A percentile compares a stretch with the other conserved stretches of the same genome.
Conservation (phyloP, 2,888 invertebrate genomes). For the Pandemis corylana region DNA sequence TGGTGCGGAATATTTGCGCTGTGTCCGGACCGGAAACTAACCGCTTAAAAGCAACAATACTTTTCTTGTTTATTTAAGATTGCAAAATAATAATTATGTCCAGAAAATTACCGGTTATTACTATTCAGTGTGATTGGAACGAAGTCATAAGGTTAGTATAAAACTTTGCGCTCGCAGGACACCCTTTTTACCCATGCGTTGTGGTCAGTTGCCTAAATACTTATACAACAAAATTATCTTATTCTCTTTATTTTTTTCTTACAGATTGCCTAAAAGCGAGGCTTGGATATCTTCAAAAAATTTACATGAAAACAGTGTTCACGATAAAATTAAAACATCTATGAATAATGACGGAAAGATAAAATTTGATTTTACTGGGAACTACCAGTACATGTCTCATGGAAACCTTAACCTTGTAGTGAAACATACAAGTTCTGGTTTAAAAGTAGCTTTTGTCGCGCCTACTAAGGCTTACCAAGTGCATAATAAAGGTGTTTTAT, state of each 20-base stretch:
- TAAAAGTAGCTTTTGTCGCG: conserved; percentile 80
- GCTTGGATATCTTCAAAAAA: conserved; percentile 83
- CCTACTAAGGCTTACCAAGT: conserved; percentile 78
- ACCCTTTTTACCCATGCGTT: neutral
- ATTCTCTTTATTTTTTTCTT: conserved; percentile 47
- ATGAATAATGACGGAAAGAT: conserved; percentile 71
- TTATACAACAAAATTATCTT: too few relatives aligned
- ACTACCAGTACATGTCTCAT: conserved; percentile 73
- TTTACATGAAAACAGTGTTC: conserved; percentile 68
- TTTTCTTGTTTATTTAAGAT: neutral
- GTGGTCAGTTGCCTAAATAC: neutral
- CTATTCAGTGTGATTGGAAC: conserved; percentile 84
- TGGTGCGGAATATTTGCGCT: neutral
- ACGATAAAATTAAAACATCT: conserved; percentile 70
- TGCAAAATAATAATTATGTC: conserved; percentile 50
- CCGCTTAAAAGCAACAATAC: neutral
- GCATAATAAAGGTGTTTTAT: conserved; percentile 80
- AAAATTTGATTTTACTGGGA: conserved; percentile 69
- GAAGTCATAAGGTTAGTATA: conserved; percentile 74
- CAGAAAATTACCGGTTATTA: conserved; percentile 67
- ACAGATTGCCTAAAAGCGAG: conserved; percentile 73
- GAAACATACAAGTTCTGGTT: conserved; percentile 71
- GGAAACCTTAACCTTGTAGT: conserved; percentile 73
- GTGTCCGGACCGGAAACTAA: neutral
- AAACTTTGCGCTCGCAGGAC: conserved; percentile 22